phyloP scores from a whole-genome alignment of 2,888 invertebrate species.

The Watsonalla binaria region DNA sequence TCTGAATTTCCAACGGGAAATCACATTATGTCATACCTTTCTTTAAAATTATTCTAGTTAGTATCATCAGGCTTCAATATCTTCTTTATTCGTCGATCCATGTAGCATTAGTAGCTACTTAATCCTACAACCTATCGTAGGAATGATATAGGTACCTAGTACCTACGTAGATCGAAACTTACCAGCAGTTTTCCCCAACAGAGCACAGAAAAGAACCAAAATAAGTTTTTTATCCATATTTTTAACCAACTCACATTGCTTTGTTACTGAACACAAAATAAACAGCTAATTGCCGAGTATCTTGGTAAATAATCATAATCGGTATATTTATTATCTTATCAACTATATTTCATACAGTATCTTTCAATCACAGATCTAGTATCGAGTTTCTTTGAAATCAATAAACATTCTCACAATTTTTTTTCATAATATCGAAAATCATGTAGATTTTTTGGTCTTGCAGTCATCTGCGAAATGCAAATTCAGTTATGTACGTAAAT shows the following conservation, averaged over 20 bases:
- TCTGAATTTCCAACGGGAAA: too few species aligned
- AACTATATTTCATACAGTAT: conserved; percentile 7
- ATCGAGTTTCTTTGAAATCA: conserved; percentile 11
- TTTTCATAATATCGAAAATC: background rate
- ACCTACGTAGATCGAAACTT: conserved; percentile 23
- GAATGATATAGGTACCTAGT: background rate
- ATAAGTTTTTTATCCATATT: conserved; percentile 39
- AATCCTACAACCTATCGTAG: background rate
- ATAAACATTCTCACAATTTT: background rate
- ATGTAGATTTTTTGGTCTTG: background rate
- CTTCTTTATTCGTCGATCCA: too few species aligned
- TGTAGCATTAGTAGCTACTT: too few species aligned
- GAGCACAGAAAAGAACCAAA: conserved; percentile 38
- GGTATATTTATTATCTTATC: conserved; percentile 24
- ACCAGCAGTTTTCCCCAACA: conserved; percentile 44
- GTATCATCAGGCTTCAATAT: too few species aligned
- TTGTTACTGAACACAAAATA: conserved; percentile 12
- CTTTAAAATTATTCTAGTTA: too few species aligned
- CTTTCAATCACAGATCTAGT: conserved; percentile 19
- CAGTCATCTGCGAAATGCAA: too few species aligned
- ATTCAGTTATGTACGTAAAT: too few species aligned
- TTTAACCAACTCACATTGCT: conserved; percentile 15
- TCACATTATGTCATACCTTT: too few species aligned
- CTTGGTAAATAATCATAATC: conserved; percentile 20
- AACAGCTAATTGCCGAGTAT: conserved; percentile 14